These are phyloP conservation scores for Homarus gammarus DNA, from an alignment of 2,888 invertebrate species.

Conservation along the genomic window DNA sequence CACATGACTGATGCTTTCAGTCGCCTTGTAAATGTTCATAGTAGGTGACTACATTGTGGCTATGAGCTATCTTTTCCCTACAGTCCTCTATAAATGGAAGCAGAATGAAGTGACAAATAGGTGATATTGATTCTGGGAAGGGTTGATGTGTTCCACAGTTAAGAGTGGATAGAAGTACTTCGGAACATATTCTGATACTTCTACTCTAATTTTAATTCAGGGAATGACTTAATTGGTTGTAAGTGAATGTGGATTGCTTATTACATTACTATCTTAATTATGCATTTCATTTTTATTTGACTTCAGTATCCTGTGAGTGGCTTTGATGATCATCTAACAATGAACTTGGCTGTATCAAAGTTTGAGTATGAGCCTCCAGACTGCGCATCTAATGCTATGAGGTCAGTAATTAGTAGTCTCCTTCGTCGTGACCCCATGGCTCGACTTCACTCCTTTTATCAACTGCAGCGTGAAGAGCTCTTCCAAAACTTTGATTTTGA, in stretches of 20 bases:
- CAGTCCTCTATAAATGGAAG: too few relatives aligned
- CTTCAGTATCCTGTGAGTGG: constrained; percentile 71
- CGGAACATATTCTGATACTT: too few relatives aligned
- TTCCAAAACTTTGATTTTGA: constrained; percentile 69
- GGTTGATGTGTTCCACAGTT: too few relatives aligned
- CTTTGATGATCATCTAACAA: constrained; percentile 72
- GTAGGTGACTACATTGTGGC: too few relatives aligned
- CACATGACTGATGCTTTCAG: too few relatives aligned
- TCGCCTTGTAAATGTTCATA: too few relatives aligned
- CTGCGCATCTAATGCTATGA: constrained; percentile 59
- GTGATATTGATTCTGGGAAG: too few relatives aligned
- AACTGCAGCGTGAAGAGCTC: constrained; percentile 69
- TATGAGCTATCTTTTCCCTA: too few relatives aligned
- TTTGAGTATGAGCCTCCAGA: constrained; percentile 68
- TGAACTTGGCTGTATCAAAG: constrained; percentile 68
- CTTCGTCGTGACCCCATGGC: constrained; percentile 59
- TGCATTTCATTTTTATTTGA: not conserved
- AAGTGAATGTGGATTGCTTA: not conserved
- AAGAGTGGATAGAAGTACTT: too few relatives aligned
- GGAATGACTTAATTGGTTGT: too few relatives aligned
- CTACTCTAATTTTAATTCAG: too few relatives aligned
- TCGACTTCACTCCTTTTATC: constrained; percentile 66
- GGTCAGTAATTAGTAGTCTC: constrained; percentile 61
- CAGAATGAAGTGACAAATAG: too few relatives aligned
- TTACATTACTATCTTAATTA: not conserved